These are phyloP conservation scores for Drosophila atripex DNA, from an alignment of 2,888 invertebrate genomes.

Conservation along the genomic window DNA sequence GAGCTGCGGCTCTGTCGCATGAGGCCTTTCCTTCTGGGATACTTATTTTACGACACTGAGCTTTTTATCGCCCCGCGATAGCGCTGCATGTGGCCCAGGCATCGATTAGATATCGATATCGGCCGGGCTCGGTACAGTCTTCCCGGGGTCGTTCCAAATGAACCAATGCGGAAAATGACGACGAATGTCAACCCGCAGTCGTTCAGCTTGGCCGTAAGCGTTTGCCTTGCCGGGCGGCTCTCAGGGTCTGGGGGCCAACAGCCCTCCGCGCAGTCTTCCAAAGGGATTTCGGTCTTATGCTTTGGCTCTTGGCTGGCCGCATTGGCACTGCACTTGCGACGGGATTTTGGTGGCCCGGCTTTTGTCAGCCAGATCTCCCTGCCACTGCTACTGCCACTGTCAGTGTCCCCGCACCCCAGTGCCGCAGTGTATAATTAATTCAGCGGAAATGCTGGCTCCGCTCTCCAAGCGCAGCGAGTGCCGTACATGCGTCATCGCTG, in stretches of 20 bases:
- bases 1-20: too few relatives aligned
- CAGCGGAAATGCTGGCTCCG: slow-evolving; percentile 64
- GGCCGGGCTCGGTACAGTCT: slow-evolving; percentile 14
- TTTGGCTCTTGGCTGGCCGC: slow-evolving; percentile 16
- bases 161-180: neutral
- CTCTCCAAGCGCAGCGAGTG: slow-evolving; percentile 8
- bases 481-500: slow-evolving; percentile 43
- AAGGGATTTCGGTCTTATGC: slow-evolving; percentile 2
- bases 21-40: too few relatives aligned
- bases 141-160: neutral
- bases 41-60: neutral
- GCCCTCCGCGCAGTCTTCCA: neutral
- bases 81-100: slow-evolving; percentile 20
- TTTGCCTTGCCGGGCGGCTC: slow-evolving; percentile 6
- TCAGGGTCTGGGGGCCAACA: neutral
- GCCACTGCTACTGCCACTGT: neutral
- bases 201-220: slow-evolving; percentile 15
- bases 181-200: too few relatives aligned
- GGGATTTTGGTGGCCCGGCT: neutral
- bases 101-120: slow-evolving; percentile 38
- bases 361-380: slow-evolving; percentile 14
- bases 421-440: slow-evolving; percentile 55
- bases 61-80: slow-evolving; percentile 30
- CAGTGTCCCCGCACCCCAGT: neutral
- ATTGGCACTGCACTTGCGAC: slow-evolving; percentile 24